Conservation (phyloP, 2,888 invertebrate species). For the Dinocampus coccinellae region DNA sequence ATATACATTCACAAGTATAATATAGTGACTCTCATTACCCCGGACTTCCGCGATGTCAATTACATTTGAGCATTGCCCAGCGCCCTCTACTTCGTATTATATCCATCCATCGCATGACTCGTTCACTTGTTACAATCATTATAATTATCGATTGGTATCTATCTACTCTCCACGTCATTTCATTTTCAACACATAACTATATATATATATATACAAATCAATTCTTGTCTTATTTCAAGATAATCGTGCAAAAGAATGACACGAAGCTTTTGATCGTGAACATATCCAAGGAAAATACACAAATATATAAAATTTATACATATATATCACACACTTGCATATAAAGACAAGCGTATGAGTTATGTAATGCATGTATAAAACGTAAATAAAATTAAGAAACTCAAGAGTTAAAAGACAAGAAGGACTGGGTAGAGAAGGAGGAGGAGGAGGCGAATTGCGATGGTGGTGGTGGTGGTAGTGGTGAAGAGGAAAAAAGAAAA, state of each 20-base stretch:
- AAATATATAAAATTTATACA: neutral
- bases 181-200: conserved; percentile 33
- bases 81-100: conserved; percentile 39
- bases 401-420: too few relatives aligned
- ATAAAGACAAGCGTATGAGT: neutral
- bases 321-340: neutral
- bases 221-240: neutral
- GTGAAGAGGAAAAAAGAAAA: neutral
- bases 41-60: conserved; percentile 51
- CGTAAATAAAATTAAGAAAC: conserved; percentile 13
- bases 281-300: conserved; percentile 11
- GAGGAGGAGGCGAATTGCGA: too few relatives aligned
- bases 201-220: neutral
- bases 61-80: conserved; percentile 45
- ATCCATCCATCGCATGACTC: conserved; percentile 46
- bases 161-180: conserved; percentile 35
- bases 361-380: neutral
- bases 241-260: neutral
- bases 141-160: conserved; percentile 46
- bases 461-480: too few relatives aligned
- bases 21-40: conserved; percentile 41
- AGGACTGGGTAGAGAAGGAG: too few relatives aligned
- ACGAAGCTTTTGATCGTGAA: conserved; percentile 15
- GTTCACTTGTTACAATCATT: conserved; percentile 45
- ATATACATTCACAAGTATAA: neutral